phyloP scores from a whole-genome alignment of 2,888 invertebrate genomes.

The Drosophila pseudotakahashii region DNA sequence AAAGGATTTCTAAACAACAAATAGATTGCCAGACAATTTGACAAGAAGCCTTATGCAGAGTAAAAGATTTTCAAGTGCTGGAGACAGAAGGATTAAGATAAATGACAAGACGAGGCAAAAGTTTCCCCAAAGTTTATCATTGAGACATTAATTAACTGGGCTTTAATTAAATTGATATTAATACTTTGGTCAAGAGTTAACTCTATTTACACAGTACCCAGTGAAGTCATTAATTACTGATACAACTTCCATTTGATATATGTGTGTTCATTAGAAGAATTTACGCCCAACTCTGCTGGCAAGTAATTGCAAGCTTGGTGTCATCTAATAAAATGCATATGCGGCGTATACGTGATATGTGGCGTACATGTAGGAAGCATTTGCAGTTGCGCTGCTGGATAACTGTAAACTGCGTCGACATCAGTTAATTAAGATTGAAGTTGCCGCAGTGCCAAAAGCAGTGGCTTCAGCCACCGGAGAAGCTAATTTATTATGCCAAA shows the following conservation, averaged over 20 bases:
- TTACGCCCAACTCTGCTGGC: neutral
- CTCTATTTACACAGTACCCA: neutral
- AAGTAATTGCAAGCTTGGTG: conserved; percentile 25
- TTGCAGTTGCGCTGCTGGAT: conserved; percentile 45
- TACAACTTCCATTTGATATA: neutral
- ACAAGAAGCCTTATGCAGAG: conserved; percentile 34
- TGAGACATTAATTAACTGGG: conserved; percentile 11
- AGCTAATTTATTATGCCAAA: conserved; percentile 71
- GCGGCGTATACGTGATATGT: conserved; percentile 50
- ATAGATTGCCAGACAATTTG: conserved; percentile 43
- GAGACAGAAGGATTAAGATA: conserved; percentile 13
- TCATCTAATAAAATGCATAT: conserved; percentile 48
- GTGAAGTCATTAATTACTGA: conserved; percentile 16
- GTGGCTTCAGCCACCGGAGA: conserved; percentile 31
- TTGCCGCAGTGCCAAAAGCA: conserved; percentile 58
- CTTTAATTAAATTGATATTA: conserved; percentile 22
- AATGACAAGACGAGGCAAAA: conserved; percentile 22
- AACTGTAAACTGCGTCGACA: conserved; percentile 66
- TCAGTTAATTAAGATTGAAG: conserved; percentile 77
- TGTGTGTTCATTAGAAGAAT: conserved; percentile 14
- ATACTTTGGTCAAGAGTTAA: conserved; percentile 13
- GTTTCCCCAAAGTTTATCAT: conserved; percentile 2
- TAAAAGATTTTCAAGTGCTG: conserved; percentile 12
- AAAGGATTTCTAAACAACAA: conserved; percentile 15
- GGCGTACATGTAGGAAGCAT: conserved; percentile 7